A percentile compares a stretch with the other conserved stretches of the same genome.
phyloP scores from a whole-genome alignment of 1,140 invertebrate species.

The Cyrtorhinus lividipennis region DNA sequence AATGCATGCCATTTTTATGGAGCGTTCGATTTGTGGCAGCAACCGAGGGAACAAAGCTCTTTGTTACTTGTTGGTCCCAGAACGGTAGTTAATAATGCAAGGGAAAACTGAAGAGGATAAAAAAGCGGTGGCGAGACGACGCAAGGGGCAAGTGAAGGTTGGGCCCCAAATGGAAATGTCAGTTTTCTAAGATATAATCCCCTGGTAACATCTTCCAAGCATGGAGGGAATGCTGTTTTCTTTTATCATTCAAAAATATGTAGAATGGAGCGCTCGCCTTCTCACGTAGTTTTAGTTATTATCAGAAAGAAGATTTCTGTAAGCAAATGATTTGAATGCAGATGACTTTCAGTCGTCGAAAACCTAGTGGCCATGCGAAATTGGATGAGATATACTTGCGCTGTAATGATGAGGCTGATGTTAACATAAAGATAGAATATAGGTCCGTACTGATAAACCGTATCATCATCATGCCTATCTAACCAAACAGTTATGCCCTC shows the following conservation, averaged over 20 bases:
- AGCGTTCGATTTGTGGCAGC: background rate
- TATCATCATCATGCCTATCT: too few relatives aligned
- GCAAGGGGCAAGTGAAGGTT: background rate
- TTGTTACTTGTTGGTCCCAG: background rate
- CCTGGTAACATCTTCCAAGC: background rate
- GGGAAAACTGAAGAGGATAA: background rate
- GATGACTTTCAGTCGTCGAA: too few relatives aligned
- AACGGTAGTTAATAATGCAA: constrained; percentile 7
- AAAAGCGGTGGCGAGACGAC: background rate
- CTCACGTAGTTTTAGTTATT: too few relatives aligned
- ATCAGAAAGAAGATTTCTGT: too few relatives aligned
- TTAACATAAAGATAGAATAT: too few relatives aligned
- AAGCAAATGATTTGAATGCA: too few relatives aligned
- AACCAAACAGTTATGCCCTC: too few relatives aligned
- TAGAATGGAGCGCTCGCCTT: too few relatives aligned
- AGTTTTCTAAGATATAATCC: constrained; percentile 3
- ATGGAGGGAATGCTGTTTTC: background rate
- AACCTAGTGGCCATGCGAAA: too few relatives aligned
- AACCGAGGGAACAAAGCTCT: background rate
- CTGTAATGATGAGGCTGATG: too few relatives aligned
- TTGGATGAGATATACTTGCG: too few relatives aligned
- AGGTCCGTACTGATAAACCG: too few relatives aligned
- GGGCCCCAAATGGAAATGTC: constrained; percentile 2
- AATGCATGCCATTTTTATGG: constrained; percentile 5
- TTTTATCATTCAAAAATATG: background rate